Percentiles rank a stretch among this genome's conserved stretches.
Evolutionary conservation across 64 coral and sea anemone genomes (phyloP).

Genomic region (Porites lutea): DNA sequence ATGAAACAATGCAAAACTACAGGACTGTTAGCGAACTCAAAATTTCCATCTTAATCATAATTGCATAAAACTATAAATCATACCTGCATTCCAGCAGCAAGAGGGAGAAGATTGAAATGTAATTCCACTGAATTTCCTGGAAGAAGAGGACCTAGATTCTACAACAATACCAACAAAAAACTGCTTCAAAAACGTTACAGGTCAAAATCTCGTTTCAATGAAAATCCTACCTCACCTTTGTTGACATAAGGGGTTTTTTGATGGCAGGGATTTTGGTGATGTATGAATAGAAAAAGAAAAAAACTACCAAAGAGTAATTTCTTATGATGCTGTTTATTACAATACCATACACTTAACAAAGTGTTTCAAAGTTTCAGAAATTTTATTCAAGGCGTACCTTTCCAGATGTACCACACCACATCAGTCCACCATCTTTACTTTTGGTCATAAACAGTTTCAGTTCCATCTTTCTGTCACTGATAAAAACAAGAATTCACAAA

Average conservation of each 20-base stretch:
- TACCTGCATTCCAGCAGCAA: constrained; percentile 97
- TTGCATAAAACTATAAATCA: no score
- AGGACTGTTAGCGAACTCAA: no score
- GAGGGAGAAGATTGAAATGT: constrained; percentile 83
- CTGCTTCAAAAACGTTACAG: no score
- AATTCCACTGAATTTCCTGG: constrained; percentile 81
- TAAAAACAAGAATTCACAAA: background rate
- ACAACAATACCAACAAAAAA: background rate
- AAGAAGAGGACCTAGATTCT: constrained; percentile 81
- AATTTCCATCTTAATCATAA: no score
- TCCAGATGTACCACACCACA: constrained; percentile 99
- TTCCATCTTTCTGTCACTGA: constrained; percentile 96
- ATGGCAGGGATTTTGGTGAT: no score
- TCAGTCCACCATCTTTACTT: constrained; percentile 91
- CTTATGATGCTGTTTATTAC: no score
- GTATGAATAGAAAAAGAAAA: background rate
- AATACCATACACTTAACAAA: background rate
- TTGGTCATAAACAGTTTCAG: constrained; percentile 93
- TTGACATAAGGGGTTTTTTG: no score
- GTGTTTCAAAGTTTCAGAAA: background rate
- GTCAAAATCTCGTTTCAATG: no score
- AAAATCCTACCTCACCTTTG: no score
- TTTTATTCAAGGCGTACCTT: constrained; percentile 72
- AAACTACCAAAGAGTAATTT: no score
- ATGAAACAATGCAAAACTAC: no score